Percentiles rank a stretch among this genome's conserved stretches.
phyloP scores from a whole-genome alignment of 2,888 invertebrate genomes.

The Lochmaea capreae region DNA sequence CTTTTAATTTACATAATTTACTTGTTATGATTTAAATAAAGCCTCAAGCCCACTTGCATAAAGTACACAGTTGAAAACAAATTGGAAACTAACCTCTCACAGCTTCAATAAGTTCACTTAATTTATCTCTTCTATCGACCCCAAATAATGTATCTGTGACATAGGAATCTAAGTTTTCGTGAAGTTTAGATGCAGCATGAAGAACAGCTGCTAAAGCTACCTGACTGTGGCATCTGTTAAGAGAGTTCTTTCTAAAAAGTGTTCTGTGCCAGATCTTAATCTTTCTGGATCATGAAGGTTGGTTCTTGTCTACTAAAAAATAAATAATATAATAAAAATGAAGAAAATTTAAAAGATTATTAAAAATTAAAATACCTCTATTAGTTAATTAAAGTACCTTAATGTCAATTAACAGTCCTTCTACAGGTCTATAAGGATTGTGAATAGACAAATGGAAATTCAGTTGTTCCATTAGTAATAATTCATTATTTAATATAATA shows the following conservation, averaged over 20 bases:
- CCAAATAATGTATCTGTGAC: conserved; percentile 89
- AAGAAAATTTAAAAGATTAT: conserved; percentile 1
- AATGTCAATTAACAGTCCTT: conserved; percentile 95
- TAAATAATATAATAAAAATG: conserved; percentile 25
- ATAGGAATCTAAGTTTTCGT: conserved; percentile 91
- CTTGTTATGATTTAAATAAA: no score
- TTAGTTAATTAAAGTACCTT: no score
- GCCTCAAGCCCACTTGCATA: no score
- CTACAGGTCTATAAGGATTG: conserved; percentile 94
- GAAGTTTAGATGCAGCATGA: conserved; percentile 89
- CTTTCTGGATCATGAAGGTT: conserved; percentile 85
- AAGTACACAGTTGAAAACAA: not conserved
- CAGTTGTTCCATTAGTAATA: conserved; percentile 92
- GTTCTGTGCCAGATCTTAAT: conserved; percentile 85
- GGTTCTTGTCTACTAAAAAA: conserved; percentile 75
- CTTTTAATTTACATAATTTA: no score
- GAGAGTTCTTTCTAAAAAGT: conserved; percentile 89
- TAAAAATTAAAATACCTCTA: no score
- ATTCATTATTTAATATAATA: conserved; percentile 93
- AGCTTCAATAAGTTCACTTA: conserved; percentile 86
- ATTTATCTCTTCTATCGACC: conserved; percentile 77
- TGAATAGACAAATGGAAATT: conserved; percentile 96
- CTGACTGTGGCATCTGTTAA: conserved; percentile 94
- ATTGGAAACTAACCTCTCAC: conserved; percentile 76
- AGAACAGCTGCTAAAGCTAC: conserved; percentile 91